Conservation (phyloP, 2,113 vertebrate species). For the Entelurus aequoreus region DNA sequence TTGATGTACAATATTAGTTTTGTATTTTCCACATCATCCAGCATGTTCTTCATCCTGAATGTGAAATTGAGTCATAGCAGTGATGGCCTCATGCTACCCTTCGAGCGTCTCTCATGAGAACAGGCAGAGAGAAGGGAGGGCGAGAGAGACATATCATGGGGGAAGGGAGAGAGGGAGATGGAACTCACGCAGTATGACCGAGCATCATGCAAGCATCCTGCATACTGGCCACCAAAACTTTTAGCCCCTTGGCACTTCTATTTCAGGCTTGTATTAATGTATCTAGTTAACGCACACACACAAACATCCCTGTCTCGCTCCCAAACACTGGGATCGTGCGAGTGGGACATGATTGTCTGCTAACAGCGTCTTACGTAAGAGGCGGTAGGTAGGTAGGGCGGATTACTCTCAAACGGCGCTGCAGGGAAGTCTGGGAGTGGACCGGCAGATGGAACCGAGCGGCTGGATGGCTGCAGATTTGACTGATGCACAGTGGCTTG, state of each 20-base stretch:
- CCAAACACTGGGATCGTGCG: constrained; percentile 21
- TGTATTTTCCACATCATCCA: not conserved
- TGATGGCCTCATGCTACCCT: constrained; percentile 34
- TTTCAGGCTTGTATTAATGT: constrained; percentile 20
- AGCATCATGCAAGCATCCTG: constrained; percentile 22
- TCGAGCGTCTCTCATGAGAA: constrained; percentile 26
- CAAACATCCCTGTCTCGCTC: constrained; percentile 1
- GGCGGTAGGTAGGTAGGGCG: constrained; percentile 48
- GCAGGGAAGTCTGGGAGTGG: constrained; percentile 32
- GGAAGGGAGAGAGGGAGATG: constrained; percentile 3
- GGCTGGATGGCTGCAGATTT: constrained; percentile 4
- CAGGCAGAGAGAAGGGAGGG: constrained; percentile 1
- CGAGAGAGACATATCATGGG: constrained; percentile 16
- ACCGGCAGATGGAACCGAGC: constrained; percentile 38
- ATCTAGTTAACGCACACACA: not conserved
- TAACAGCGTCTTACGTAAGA: constrained; percentile 47
- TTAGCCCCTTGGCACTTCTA: constrained; percentile 28
- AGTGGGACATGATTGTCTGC: constrained; percentile 36
- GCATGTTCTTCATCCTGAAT: constrained; percentile 17
- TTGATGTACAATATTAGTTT: too few relatives aligned
- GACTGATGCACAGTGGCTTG: constrained; percentile 24
- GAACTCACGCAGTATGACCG: not conserved
- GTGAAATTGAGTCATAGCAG: constrained; percentile 23
- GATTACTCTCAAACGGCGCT: constrained; percentile 31
- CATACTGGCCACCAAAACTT: constrained; percentile 35